These are phyloP conservation scores for Falco punctatus DNA, from an alignment of 2,113 vertebrate species.

Conservation along the genomic window DNA sequence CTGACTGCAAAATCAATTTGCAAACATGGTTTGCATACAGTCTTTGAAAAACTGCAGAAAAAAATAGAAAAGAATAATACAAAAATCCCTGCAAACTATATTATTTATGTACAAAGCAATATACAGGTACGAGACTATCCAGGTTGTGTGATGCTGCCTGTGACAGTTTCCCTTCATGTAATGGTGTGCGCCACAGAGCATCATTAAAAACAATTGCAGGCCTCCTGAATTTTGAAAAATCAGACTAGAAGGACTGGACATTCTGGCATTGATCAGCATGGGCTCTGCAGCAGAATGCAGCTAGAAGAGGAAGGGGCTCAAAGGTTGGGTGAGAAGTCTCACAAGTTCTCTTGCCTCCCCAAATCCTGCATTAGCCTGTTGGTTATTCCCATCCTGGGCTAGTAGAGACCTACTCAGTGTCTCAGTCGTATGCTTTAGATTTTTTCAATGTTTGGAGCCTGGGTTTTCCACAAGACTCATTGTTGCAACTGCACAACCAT, in stretches of 20 bases:
- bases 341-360: neutral
- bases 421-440: neutral
- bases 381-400: neutral
- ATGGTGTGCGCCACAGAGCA: neutral
- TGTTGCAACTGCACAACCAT: neutral
- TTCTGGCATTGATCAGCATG: neutral
- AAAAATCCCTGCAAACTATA: constrained; percentile 30
- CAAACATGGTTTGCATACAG: constrained; percentile 19
- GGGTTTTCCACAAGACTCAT: neutral
- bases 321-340: neutral
- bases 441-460: neutral
- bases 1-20: constrained; percentile 31
- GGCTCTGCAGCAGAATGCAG: neutral
- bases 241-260: neutral
- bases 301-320: neutral
- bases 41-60: constrained; percentile 24
- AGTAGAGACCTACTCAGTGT: neutral
- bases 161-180: neutral
- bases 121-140: neutral
- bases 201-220: neutral
- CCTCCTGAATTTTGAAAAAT: neutral
- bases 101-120: constrained; percentile 47
- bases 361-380: neutral
- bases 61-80: neutral
- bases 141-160: neutral